phyloP scores from a whole-genome alignment of 2,797 vertebrate species.

The Heliangelus exortis region DNA sequence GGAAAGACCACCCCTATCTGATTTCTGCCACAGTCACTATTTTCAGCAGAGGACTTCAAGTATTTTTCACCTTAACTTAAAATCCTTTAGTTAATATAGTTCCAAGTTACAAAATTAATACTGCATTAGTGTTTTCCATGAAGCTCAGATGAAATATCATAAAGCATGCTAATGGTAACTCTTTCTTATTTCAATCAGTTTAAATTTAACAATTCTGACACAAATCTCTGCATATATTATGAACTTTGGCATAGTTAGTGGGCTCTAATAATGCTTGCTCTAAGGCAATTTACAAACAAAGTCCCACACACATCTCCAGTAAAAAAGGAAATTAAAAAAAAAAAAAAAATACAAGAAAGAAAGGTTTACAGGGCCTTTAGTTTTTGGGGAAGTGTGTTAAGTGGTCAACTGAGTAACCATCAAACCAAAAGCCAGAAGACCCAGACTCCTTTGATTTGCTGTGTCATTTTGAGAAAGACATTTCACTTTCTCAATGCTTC shows the following conservation, averaged over 20 bases:
- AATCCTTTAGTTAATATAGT: not conserved
- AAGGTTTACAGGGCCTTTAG: not conserved
- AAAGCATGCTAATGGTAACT: not conserved
- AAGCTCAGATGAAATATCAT: not conserved
- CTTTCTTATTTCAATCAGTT: not conserved
- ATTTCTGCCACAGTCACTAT: not conserved
- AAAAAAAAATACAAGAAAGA: not conserved
- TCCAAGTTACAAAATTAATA: not conserved
- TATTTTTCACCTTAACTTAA: not conserved
- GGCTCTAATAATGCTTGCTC: not conserved
- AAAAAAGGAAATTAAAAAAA: not conserved
- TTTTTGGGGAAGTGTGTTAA: not conserved
- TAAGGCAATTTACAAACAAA: constrained; percentile 6
- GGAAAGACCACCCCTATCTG: not conserved
- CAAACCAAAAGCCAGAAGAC: not conserved
- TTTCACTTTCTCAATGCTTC: not conserved
- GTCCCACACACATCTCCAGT: not conserved
- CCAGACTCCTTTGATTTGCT: not conserved
- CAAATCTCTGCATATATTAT: not conserved
- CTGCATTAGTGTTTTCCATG: not conserved
- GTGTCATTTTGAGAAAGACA: not conserved
- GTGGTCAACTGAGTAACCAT: not conserved
- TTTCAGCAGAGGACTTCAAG: not conserved
- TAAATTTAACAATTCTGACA: not conserved
- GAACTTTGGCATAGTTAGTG: not conserved